phyloP scores from a whole-genome alignment of 2,113 vertebrate species.

The Rhipidura dahli region DNA sequence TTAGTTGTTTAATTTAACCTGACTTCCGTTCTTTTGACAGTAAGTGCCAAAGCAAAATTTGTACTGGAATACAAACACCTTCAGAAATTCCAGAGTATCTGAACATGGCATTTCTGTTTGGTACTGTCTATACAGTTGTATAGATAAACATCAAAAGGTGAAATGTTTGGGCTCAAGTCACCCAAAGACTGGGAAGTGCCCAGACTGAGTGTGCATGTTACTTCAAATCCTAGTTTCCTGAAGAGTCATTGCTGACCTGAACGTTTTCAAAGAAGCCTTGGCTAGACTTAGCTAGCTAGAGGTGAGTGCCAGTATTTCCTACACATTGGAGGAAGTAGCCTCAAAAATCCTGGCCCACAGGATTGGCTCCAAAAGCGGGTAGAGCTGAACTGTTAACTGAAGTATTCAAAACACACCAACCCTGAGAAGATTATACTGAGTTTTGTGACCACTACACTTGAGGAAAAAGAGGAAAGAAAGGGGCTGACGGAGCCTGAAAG shows the following conservation, averaged over 20 bases:
- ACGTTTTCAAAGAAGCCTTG: not conserved
- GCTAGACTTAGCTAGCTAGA: not conserved
- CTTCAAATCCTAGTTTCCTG: not conserved
- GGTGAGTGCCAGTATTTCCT: not conserved
- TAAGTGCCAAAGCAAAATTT: not conserved
- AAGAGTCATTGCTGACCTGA: not conserved
- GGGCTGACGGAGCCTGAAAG: not conserved
- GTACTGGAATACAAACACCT: not conserved
- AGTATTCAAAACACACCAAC: not conserved
- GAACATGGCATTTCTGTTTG: not conserved
- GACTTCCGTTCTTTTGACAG: not conserved
- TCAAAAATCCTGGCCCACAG: not conserved
- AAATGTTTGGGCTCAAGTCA: not conserved
- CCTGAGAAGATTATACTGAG: not conserved
- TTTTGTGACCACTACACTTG: not conserved
- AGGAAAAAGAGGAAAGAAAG: conserved; percentile 31
- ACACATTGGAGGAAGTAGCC: not conserved
- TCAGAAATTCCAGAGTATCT: not conserved
- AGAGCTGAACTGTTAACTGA: not conserved
- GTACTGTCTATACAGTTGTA: not conserved
- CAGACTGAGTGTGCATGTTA: not conserved
- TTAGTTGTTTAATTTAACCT: not conserved
- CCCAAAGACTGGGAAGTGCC: not conserved
- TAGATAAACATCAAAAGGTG: not conserved
- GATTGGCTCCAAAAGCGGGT: not conserved